Base-by-base conservation (phyloP, 2,113 vertebrate species). In the Coptodon rendalli region DNA sequence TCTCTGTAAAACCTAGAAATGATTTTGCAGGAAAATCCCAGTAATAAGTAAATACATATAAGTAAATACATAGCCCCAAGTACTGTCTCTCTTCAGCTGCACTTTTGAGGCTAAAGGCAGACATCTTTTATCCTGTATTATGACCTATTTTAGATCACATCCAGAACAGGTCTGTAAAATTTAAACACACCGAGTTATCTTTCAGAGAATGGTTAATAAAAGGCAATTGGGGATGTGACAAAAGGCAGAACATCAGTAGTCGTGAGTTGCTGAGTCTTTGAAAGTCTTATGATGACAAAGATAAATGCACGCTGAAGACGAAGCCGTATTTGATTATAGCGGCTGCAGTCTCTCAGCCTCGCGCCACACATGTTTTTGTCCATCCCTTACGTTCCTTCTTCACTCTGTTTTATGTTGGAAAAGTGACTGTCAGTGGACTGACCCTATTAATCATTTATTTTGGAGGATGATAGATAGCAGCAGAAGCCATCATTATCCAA, bases 211-310 rank as follows among this genome's bases (percentile, higher is more conserved):
- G 85, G 86, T 79, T 84, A 24, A 52, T 80, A 76, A 88, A 85
- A 91, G 63, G 76, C 82, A 88, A 93, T 91, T 82, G 93, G 57
- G 22, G 76, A 81, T 80, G 79, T 79, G 80, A 92, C 76, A 89
- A 87, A 93, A 80, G 57, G 45, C 52, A 84, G 50, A 90, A 86
- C 73, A 71, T 83, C 16, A 87, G 81, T 53, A 24, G 89, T 91
- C 54, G 3, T 54, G 38, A 36, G 31, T 83, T 11, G 73, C 85
- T 12, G 43, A 57, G n/a, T 53, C 19, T 81, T 80, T 89, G 76
- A 22, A 80, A 83, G 85, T 80, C 31, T 80, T 53, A 45, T n/a
- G 38, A 89, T 90, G 91, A 91, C 91, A 87, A 81, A 87, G 89
- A 93, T 91, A 79, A 91, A 93, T 91, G 86, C 50, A 38, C 4